phyloP scores from a whole-genome alignment of 1,140 invertebrate species.

The Drosophila mayri region DNA sequence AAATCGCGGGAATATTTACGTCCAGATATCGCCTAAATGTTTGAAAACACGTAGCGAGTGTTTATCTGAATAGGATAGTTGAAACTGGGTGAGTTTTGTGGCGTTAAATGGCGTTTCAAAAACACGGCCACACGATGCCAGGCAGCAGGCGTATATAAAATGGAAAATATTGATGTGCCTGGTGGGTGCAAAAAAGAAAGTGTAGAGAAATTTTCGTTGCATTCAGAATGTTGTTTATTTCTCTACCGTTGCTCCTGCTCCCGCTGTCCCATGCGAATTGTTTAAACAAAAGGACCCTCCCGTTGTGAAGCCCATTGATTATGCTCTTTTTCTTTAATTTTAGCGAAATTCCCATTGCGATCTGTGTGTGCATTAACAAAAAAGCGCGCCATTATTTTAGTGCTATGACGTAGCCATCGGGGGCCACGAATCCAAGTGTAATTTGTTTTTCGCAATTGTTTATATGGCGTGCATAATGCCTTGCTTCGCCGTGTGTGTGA shows the following conservation, averaged over 20 bases:
- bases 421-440: constrained; percentile 58
- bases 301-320: constrained; percentile 24
- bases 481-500: constrained; percentile 28
- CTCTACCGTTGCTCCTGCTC: constrained; percentile 10
- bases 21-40: constrained; percentile 75
- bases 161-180: constrained; percentile 81
- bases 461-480: constrained; percentile 72
- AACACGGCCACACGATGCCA: constrained; percentile 63
- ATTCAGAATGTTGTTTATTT: constrained; percentile 70
- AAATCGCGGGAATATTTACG: constrained; percentile 77
- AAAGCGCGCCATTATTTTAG: constrained; percentile 83
- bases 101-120: constrained; percentile 55
- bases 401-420: constrained; percentile 73
- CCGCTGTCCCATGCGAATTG: constrained; percentile 20
- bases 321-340: constrained; percentile 58
- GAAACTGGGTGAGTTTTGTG: constrained; percentile 80
- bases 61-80: constrained; percentile 74
- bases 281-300: constrained; percentile 19
- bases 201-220: constrained; percentile 83
- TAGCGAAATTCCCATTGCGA: constrained; percentile 33
- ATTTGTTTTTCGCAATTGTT: constrained; percentile 62
- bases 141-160: constrained; percentile 60
- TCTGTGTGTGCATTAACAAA: constrained; percentile 55
- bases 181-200: constrained; percentile 76
- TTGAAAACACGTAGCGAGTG: constrained; percentile 73